These are phyloP conservation scores for Callopanchax toddi DNA, from an alignment of 2,113 vertebrate genomes.

Conservation along the genomic window DNA sequence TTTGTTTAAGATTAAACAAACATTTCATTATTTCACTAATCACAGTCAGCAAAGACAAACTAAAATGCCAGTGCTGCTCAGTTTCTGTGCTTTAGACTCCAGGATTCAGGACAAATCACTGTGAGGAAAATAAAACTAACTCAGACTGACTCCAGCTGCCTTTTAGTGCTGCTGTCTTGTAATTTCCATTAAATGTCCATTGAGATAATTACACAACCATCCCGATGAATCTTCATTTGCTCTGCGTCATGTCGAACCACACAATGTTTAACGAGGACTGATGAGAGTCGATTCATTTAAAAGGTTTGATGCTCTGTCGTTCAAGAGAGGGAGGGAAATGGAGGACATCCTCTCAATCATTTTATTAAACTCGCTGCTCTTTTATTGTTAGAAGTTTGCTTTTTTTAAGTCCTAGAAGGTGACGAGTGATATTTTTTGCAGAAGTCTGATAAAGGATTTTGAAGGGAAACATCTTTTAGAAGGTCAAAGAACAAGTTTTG, in stretches of 20 bases:
- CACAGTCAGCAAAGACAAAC: too few relatives aligned
- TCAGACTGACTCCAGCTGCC: conserved; percentile 15
- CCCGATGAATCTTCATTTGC: conserved; percentile 17
- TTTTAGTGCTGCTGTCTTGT: conserved; percentile 30
- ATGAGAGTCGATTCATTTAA: conserved; percentile 13
- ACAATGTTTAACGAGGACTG: conserved; percentile 21
- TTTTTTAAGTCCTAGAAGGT: neutral
- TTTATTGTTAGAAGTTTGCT: neutral
- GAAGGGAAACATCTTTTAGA: neutral
- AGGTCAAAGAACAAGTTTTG: neutral
- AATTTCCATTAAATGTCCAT: conserved; percentile 50
- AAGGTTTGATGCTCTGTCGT: neutral
- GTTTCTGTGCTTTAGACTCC: too few relatives aligned
- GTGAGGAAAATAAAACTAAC: conserved; percentile 25
- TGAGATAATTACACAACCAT: conserved; percentile 31
- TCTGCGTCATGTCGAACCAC: conserved; percentile 8
- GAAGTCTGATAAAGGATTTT: neutral
- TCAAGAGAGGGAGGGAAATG: neutral
- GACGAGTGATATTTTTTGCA: neutral
- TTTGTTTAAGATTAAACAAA: too few relatives aligned
- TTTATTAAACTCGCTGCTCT: neutral
- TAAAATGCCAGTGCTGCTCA: too few relatives aligned
- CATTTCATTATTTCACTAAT: too few relatives aligned
- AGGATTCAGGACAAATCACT: too few relatives aligned
- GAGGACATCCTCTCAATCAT: neutral